These are phyloP conservation scores for Thermophis baileyi DNA, from an alignment of 2,113 vertebrate species.

Conservation along the genomic window DNA sequence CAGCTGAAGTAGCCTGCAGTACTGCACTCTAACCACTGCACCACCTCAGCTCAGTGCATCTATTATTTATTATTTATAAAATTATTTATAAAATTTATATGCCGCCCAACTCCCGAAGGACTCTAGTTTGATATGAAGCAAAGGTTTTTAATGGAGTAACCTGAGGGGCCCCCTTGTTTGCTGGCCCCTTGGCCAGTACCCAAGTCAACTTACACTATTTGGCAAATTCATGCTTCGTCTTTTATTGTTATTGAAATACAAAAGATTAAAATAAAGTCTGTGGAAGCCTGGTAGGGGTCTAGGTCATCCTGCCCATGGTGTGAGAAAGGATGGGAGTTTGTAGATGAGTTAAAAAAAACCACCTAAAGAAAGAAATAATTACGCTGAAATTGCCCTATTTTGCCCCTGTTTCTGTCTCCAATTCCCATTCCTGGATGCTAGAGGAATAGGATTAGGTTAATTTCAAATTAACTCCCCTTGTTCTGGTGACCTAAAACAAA, in stretches of 20 bases:
- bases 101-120: no score
- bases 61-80: no score
- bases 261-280: not conserved
- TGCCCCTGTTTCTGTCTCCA: not conserved
- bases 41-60: no score
- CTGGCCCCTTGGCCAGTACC: not conserved
- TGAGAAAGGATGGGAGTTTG: not conserved
- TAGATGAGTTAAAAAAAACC: not conserved
- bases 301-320: not conserved
- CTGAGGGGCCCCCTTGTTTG: not conserved
- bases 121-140: not conserved
- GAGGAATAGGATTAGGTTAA: not conserved
- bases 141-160: not conserved
- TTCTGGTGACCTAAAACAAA: not conserved
- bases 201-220: not conserved
- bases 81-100: no score
- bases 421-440: not conserved
- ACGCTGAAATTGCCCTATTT: not conserved
- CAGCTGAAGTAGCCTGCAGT: no score
- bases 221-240: not conserved
- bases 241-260: not conserved
- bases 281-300: not conserved
- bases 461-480: not conserved
- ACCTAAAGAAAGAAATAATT: not conserved
- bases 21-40: no score